Base-by-base conservation (phyloP, 2,888 invertebrate genomes). In the Lasioglossum zephyrum region DNA sequence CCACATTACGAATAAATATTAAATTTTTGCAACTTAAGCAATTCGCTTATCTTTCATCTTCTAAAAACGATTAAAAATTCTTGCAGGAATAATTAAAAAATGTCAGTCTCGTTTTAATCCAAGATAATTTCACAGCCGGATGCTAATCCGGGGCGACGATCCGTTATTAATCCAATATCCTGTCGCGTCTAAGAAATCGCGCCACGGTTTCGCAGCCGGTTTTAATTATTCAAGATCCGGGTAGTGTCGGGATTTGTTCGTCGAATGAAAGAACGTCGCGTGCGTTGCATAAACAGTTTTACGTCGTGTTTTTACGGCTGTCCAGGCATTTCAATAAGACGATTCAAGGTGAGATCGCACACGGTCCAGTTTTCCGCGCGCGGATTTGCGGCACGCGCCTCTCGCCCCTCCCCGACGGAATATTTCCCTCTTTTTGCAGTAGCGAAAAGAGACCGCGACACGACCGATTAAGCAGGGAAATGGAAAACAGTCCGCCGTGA, bases 401-500 rank as follows among this genome's bases (percentile, higher is more conserved):
- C 49, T 11, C 60, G 1, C 8, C 11, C 4, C 60, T 13, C 13
- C 4, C 13, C 60, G 1, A 9, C n/a, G 1, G 9, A 57, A 57
- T 9, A 4, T 9, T 22, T 22, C 2, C 22, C 53, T 0, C 22
- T n/a, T 53, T 53, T 53, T 9, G 8, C n/a, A n/a, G 22, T 9
- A 53, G 53, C 9, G n/a, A 53, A 53, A 53, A 53, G 60, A 60
- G 11, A 5, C 60, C 60, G 60, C 63, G 63, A 47, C 36, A 73
- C 57, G 47, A n/a, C 63, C 66, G 75, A 73, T 78, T 72, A 47
- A 70, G 41, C 26, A 26, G 41, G 53, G 6, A 85, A 79, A 85
- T 84, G 85, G 84, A 85, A 84, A 84, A 80, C 80, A 79, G 84
- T 22, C n/a, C 36, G 60, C 70, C 73, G 78, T 70, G 63, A 78